Evolutionary conservation across 2,888 invertebrate species (phyloP).

Genomic region (Kuschelorhynchus macadamiae): DNA sequence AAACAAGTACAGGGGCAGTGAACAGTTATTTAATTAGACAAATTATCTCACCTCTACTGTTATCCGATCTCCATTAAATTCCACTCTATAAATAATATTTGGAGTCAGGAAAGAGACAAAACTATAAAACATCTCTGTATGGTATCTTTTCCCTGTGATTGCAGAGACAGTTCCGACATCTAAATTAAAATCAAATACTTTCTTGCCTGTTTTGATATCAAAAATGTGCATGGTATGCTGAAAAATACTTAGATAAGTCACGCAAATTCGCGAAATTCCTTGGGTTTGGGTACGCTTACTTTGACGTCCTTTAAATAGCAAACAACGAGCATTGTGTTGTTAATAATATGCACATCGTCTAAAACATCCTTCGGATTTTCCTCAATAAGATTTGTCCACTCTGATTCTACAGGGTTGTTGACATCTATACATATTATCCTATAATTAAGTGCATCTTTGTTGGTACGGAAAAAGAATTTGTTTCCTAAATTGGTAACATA

Average conservation of each 20-base stretch:
- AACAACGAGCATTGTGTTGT: conserved; percentile 87
- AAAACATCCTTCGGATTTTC: conserved; percentile 91
- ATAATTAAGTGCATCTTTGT: conserved; percentile 94
- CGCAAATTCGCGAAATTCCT: neutral
- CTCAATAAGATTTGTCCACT: conserved; percentile 87
- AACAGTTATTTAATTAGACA: neutral
- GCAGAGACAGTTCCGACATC: conserved; percentile 90
- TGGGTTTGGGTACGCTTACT: conserved; percentile 70
- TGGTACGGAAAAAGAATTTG: conserved; percentile 89
- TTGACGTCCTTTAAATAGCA: conserved; percentile 96
- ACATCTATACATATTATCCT: conserved; percentile 88
- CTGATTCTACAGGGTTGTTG: conserved; percentile 77
- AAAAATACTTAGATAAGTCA: conserved; percentile 45
- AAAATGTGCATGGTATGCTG: conserved; percentile 89
- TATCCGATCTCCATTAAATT: conserved; percentile 71
- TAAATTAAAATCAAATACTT: conserved; percentile 82
- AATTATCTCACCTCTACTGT: conserved; percentile 15
- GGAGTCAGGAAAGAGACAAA: conserved; percentile 96
- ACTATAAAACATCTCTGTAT: conserved; percentile 92
- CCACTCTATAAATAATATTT: conserved; percentile 87
- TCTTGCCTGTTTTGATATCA: conserved; percentile 79
- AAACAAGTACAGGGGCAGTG: too few species aligned
- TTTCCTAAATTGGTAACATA: conserved; percentile 91
- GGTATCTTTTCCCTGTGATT: conserved; percentile 87
- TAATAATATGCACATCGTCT: conserved; percentile 89